A percentile compares a stretch with the other conserved stretches of the same genome.
Conservation (phyloP, 2,888 invertebrate genomes). For the Pecten maximus region DNA sequence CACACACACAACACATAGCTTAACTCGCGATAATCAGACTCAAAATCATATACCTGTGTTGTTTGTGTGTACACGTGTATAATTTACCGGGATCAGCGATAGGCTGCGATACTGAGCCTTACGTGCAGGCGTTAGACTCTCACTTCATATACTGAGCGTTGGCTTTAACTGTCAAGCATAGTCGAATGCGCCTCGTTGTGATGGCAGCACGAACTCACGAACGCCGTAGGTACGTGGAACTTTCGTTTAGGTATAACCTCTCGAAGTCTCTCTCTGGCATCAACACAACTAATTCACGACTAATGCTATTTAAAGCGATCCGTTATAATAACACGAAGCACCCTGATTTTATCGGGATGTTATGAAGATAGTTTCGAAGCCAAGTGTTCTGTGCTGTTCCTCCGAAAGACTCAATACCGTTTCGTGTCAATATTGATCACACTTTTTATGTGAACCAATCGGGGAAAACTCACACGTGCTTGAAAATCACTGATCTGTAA, state of each 20-base stretch:
- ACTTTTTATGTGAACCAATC: not conserved
- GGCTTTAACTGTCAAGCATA: constrained; percentile 10
- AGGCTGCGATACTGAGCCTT: not conserved
- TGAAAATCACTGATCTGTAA: not conserved
- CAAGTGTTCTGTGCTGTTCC: not conserved
- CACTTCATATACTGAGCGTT: not conserved
- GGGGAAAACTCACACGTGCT: constrained; percentile 7
- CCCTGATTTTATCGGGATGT: not conserved
- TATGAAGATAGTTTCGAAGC: not conserved
- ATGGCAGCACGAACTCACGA: not conserved
- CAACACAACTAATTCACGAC: not conserved
- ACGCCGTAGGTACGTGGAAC: not conserved
- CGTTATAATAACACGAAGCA: not conserved
- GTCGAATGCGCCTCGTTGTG: constrained; percentile 5
- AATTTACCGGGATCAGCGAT: not conserved
- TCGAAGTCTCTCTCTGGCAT: not conserved
- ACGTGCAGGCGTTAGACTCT: not conserved
- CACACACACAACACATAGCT: not conserved
- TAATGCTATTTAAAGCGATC: constrained; percentile 2
- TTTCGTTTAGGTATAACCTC: not conserved
- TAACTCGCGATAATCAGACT: not conserved
- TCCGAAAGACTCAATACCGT: not conserved
- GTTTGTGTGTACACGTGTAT: constrained; percentile 5
- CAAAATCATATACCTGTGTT: constrained; percentile 21
- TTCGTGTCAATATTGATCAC: not conserved